These are phyloP conservation scores for Ramphastos sulfuratus DNA, from an alignment of 2,113 vertebrate genomes.

Conservation along the genomic window DNA sequence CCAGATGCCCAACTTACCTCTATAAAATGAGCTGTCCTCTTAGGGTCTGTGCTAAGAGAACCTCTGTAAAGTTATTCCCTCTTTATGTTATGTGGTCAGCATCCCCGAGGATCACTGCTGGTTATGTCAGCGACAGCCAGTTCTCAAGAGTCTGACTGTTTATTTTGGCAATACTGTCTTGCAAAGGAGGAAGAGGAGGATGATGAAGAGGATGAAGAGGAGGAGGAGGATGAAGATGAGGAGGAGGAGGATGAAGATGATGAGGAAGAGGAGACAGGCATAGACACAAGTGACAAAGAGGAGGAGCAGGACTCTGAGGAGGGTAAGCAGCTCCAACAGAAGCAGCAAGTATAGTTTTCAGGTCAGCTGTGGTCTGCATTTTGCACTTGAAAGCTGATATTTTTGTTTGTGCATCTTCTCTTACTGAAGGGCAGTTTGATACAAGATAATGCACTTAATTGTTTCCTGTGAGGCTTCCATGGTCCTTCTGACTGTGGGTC, in stretches of 20 bases:
- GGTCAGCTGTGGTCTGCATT: background rate
- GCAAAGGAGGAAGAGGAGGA: constrained; percentile 69
- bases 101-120: background rate
- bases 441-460: background rate
- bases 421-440: background rate
- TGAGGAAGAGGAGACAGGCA: constrained; percentile 63
- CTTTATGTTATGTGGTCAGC: background rate
- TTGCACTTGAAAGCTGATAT: background rate
- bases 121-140: background rate
- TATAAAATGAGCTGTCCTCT: background rate
- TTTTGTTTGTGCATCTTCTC: background rate
- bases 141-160: background rate
- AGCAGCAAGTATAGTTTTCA: background rate
- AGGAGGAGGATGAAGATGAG: constrained; percentile 10
- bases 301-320: constrained; percentile 89
- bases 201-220: background rate
- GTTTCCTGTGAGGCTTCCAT: background rate
- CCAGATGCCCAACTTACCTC: background rate
- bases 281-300: constrained; percentile 82
- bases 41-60: background rate
- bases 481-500: background rate
- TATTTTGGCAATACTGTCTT: constrained; percentile 36
- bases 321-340: constrained; percentile 69
- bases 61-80: background rate
- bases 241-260: constrained; percentile 61